Evolutionary conservation across 1,140 invertebrate species (phyloP).

Genomic region (Aplysia californica): DNA sequence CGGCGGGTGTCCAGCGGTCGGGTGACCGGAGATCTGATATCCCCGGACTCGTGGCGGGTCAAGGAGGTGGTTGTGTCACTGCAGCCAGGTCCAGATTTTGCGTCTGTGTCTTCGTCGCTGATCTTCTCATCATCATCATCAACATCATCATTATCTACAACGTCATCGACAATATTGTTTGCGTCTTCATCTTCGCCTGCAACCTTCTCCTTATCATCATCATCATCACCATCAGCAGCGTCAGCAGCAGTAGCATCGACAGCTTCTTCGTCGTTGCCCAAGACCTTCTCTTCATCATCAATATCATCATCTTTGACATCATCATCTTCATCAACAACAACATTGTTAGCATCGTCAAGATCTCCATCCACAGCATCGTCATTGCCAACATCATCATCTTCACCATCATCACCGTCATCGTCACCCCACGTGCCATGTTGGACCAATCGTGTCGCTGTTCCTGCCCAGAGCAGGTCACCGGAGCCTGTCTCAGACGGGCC

Average conservation of each 20-base stretch:
- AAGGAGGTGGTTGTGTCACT: not conserved
- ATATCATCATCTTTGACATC: not conserved
- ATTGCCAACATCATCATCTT: not conserved
- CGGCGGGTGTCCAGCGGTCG: not conserved
- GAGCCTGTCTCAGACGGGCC: too few species aligned
- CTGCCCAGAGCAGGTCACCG: not conserved
- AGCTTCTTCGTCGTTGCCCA: not conserved
- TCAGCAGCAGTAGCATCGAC: not conserved
- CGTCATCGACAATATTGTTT: not conserved
- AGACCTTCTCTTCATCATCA: not conserved
- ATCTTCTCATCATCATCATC: too few species aligned
- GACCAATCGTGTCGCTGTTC: not conserved
- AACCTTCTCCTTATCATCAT: not conserved
- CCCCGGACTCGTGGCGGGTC: not conserved
- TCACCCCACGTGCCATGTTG: not conserved
- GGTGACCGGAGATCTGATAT: not conserved
- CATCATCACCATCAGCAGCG: not conserved
- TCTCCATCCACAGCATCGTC: not conserved
- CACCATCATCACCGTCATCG: not conserved
- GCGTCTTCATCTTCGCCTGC: not conserved
- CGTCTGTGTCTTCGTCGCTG: too few species aligned
- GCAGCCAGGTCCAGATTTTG: too few species aligned
- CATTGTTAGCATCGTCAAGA: not conserved
- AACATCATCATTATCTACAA: not conserved
- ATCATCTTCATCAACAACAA: not conserved